Conservation (phyloP, 2,888 invertebrate species). For the Ectemnius continuus region DNA sequence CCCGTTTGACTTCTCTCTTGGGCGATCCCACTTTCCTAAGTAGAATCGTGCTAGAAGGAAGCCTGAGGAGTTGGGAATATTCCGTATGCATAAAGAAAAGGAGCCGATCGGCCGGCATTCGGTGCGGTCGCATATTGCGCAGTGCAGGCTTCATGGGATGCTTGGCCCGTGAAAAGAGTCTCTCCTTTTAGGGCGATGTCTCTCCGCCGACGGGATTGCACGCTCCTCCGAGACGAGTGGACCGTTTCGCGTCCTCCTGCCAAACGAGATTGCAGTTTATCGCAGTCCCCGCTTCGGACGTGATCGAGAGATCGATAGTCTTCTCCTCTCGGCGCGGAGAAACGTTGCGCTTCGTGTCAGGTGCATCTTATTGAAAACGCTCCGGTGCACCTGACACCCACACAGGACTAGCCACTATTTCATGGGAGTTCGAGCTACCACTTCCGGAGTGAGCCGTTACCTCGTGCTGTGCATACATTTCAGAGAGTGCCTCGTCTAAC, state of each 20-base stretch:
- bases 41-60: too few relatives aligned
- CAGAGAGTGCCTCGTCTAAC: too few relatives aligned
- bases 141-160: too few relatives aligned
- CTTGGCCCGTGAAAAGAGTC: not conserved
- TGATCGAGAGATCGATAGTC: constrained; percentile 32
- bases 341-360: constrained; percentile 18
- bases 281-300: not conserved
- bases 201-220: not conserved
- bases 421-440: too few relatives aligned
- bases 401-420: not conserved
- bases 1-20: too few relatives aligned
- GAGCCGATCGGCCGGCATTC: too few relatives aligned
- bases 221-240: not conserved
- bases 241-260: not conserved
- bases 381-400: constrained; percentile 36
- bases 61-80: too few relatives aligned
- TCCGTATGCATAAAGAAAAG: too few relatives aligned
- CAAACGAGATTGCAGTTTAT: constrained; percentile 19
- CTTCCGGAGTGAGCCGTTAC: too few relatives aligned
- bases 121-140: too few relatives aligned
- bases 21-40: too few relatives aligned
- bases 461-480: too few relatives aligned
- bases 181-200: constrained; percentile 1
- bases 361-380: constrained; percentile 43
- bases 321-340: not conserved